A percentile compares a stretch with the other conserved stretches of the same genome.
These are phyloP conservation scores for Argyra leucocephala DNA, from an alignment of 2,888 invertebrate species.

Conservation along the genomic window DNA sequence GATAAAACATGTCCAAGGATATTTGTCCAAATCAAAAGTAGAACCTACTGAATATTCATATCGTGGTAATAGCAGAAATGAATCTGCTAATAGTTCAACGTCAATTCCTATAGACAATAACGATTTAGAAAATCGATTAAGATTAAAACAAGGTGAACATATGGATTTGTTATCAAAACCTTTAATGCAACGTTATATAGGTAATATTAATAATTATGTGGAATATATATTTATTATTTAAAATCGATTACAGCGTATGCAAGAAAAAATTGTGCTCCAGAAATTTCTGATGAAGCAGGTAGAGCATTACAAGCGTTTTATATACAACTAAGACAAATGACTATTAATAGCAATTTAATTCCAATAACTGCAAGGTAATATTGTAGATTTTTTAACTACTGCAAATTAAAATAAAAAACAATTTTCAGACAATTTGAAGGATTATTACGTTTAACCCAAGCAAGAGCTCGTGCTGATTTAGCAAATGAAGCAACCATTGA, in stretches of 20 bases:
- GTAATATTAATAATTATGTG: constrained; percentile 18
- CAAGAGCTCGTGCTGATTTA: constrained; percentile 79
- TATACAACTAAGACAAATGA: constrained; percentile 60
- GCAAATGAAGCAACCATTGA: constrained; percentile 65
- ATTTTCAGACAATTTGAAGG: constrained; percentile 70
- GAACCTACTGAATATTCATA: constrained; percentile 38
- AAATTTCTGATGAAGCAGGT: constrained; percentile 62
- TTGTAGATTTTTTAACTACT: neutral
- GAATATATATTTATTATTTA: neutral
- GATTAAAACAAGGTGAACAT: constrained; percentile 49
- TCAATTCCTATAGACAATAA: constrained; percentile 31
- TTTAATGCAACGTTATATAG: constrained; percentile 76
- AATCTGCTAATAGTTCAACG: constrained; percentile 14
- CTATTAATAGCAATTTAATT: constrained; percentile 56
- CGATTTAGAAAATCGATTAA: constrained; percentile 38
- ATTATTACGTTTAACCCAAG: constrained; percentile 74
- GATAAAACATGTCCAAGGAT: constrained; percentile 62
- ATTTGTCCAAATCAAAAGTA: constrained; percentile 51
- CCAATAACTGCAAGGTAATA: constrained; percentile 62
- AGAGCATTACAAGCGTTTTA: constrained; percentile 68
- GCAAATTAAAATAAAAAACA: neutral
- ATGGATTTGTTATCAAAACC: constrained; percentile 65
- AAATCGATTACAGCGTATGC: constrained; percentile 56
- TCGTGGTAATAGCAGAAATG: constrained; percentile 32
- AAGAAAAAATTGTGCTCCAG: constrained; percentile 75